Evolutionary conservation across 2,113 vertebrate species (phyloP), one percentile per base, ranked within the genome.

Genomic region (Amblyornis subalaris): DNA sequence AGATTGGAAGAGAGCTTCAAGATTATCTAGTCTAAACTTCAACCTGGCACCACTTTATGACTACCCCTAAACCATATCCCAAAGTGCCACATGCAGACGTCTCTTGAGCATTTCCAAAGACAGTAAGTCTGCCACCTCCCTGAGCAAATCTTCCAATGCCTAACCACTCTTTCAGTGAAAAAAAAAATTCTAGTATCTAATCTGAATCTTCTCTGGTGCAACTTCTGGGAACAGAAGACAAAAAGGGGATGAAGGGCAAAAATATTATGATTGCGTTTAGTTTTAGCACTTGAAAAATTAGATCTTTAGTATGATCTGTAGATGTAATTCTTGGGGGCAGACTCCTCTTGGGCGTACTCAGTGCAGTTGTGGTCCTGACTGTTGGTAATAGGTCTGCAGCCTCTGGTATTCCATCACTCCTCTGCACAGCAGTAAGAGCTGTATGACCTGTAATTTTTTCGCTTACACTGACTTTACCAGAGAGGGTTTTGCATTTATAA

Each of bases 401-500:
- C 45, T 83, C 23, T 4, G 6, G 33, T 69, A 0, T 25, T 54
- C 29, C n/a, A 19, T 26, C 55, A 14, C 9, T 9, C 20, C 10
- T 85, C 29, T 47, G 26, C n/a, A 54, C 17, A 13, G 22, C 5
- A 1, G 5, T 17, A 20, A 40, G 64, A 70, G 5, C 10, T 70
- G 14, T 35, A 23, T 85, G n/a, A 47, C 47, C 36, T 60, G 48
- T 35, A 10, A 28, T 51, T 83, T 13, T 83, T 72, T 29, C 55
- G 17, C 18, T 33, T 90, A 72, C 8, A 0, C 13, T 60, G 40
- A 31, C 85, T 90, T 87, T 87, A 81, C 85, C 67, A 88, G 85
- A 95, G 78, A 79, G 48, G 48, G 36, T 53, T 94, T 53, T 94
- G 25, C 81, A 81, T 86, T 67, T 89, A 58, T 40, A 24, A 70